These are phyloP conservation scores for Seira sanloemensis DNA, from an alignment of 2,888 invertebrate genomes.

Conservation along the genomic window DNA sequence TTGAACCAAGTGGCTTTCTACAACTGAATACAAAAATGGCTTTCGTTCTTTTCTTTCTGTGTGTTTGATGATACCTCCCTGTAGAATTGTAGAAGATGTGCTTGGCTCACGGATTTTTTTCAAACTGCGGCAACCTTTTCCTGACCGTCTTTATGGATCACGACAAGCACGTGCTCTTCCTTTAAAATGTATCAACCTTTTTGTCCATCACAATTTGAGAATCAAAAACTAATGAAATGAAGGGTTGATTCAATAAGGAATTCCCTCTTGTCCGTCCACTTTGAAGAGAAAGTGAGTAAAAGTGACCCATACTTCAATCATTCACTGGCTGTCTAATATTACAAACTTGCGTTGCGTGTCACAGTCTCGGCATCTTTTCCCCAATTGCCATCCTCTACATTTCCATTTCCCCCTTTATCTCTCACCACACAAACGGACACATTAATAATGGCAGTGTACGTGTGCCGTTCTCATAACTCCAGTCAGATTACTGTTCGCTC, in stretches of 20 bases:
- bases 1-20: background rate
- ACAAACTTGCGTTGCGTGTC: conserved; percentile 34
- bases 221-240: background rate
- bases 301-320: conserved; percentile 42
- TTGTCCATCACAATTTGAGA: background rate
- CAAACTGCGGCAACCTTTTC: background rate
- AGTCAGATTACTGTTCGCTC: background rate
- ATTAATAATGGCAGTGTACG: background rate
- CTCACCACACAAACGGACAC: background rate
- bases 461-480: background rate
- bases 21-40: background rate
- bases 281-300: conserved; percentile 6
- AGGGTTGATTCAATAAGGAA: background rate
- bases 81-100: background rate
- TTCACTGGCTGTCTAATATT: conserved; percentile 34
- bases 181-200: background rate
- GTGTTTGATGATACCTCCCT: background rate
- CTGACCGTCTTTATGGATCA: background rate
- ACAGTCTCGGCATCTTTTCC: conserved; percentile 35
- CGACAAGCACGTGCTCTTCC: background rate
- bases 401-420: background rate
- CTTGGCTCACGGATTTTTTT: background rate
- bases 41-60: background rate
- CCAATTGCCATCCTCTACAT: conserved; percentile 31
- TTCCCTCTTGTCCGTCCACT: background rate